Percentiles rank a stretch among this genome's conserved stretches.
phyloP scores from a whole-genome alignment of 1,140 invertebrate species.

The Trinorchestia longiramus region DNA sequence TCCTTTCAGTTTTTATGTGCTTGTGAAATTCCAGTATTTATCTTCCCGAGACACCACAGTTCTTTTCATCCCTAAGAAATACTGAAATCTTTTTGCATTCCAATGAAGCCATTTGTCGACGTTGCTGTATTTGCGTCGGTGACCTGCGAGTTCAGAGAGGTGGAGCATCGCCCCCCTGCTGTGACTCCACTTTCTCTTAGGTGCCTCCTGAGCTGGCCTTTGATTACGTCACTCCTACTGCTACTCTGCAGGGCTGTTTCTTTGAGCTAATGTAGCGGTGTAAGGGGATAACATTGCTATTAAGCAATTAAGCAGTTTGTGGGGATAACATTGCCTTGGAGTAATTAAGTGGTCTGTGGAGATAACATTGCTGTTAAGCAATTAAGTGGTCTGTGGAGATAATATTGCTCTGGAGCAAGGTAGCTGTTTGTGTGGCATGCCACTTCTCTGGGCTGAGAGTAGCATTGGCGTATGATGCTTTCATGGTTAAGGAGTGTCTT shows the following conservation, averaged over 20 bases:
- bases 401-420: too few species aligned
- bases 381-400: too few species aligned
- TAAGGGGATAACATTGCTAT: too few species aligned
- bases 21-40: background rate
- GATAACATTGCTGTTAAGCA: too few species aligned
- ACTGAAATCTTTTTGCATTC: background rate
- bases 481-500: too few species aligned
- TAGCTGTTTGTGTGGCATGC: too few species aligned
- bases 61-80: background rate
- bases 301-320: too few species aligned
- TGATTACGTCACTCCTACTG: background rate
- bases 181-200: constrained; percentile 6
- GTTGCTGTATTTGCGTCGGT: background rate
- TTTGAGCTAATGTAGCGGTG: background rate
- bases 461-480: too few species aligned
- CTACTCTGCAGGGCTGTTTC: background rate
- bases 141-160: background rate
- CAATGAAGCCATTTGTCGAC: background rate
- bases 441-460: too few species aligned
- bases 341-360: too few species aligned
- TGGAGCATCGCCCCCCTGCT: background rate
- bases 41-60: background rate
- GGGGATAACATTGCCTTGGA: too few species aligned
- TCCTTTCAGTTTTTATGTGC: background rate
- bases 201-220: background rate